Conservation (phyloP, 2,888 invertebrate genomes). For the Halocaridina rubra region DNA sequence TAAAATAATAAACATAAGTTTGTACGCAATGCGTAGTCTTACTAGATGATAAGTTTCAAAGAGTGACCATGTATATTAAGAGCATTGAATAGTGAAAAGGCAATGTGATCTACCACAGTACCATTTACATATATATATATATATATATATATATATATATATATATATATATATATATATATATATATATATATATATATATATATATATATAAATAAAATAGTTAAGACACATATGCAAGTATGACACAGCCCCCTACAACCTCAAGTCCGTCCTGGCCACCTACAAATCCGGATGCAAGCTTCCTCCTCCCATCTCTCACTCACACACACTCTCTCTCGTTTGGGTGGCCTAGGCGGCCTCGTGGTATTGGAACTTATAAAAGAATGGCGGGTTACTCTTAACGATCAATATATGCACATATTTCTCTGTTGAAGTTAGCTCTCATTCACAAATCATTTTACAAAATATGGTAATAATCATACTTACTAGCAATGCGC, state of each 20-base stretch:
- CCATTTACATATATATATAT: not conserved
- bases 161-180: slow-evolving; percentile 7
- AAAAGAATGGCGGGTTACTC: not conserved
- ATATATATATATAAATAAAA: not conserved
- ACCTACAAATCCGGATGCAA: slow-evolving; percentile 25
- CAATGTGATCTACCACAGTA: not conserved
- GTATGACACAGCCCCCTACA: not conserved
- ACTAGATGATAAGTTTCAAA: slow-evolving; percentile 35
- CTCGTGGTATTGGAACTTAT: slow-evolving; percentile 16
- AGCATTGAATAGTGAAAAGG: slow-evolving; percentile 10
- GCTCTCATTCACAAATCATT: slow-evolving; percentile 6
- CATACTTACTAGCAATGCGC: slow-evolving; percentile 25
- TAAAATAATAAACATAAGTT: too few relatives aligned
- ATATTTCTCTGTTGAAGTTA: not conserved
- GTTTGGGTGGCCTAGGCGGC: not conserved
- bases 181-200: slow-evolving; percentile 15
- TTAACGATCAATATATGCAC: not conserved
- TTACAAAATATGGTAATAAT: too few relatives aligned
- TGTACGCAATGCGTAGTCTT: slow-evolving; percentile 46
- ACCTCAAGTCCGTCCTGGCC: slow-evolving; percentile 3
- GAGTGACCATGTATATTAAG: not conserved
- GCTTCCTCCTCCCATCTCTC: too few relatives aligned
- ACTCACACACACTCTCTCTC: too few relatives aligned
- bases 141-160: not conserved
- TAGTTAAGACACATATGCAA: not conserved